These are phyloP conservation scores for Echeneis naucrates DNA, from an alignment of 2,797 vertebrate genomes.

Conservation along the genomic window DNA sequence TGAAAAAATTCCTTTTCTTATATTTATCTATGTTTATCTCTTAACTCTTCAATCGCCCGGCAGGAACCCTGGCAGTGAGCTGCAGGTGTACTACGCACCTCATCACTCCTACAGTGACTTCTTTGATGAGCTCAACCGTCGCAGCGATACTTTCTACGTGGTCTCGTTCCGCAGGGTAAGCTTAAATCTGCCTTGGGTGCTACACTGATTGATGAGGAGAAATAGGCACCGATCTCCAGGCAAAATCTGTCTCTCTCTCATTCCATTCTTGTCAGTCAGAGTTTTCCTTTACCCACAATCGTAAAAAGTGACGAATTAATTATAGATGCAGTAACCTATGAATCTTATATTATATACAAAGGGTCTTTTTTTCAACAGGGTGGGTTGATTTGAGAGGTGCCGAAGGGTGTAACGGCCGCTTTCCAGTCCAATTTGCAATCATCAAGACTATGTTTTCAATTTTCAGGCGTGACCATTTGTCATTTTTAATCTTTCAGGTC, in stretches of 20 bases:
- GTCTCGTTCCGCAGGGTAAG: constrained; percentile 97
- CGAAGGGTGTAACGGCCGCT: constrained; percentile 42
- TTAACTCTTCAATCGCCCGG: constrained; percentile 9
- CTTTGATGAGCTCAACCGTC: constrained; percentile 92
- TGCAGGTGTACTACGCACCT: constrained; percentile 95
- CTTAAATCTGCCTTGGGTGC: neutral
- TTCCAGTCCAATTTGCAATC: constrained; percentile 47
- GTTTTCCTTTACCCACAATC: constrained; percentile 13
- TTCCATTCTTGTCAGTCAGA: neutral
- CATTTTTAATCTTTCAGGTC: constrained; percentile 26
- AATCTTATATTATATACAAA: constrained; percentile 21
- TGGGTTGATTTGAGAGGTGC: constrained; percentile 23
- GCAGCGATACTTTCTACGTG: constrained; percentile 95
- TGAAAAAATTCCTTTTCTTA: neutral
- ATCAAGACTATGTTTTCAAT: constrained; percentile 45
- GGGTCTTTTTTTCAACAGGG: constrained; percentile 10
- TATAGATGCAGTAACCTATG: constrained; percentile 6
- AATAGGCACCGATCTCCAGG: neutral
- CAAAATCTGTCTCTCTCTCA: constrained; percentile 11
- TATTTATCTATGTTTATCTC: neutral
- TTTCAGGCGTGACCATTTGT: constrained; percentile 26
- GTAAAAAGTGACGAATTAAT: constrained; percentile 23
- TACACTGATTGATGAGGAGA: neutral
- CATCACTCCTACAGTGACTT: constrained; percentile 91
- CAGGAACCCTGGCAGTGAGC: constrained; percentile 90